Base-by-base conservation (phyloP, 2,888 invertebrate species). In the Melieria omissa region DNA sequence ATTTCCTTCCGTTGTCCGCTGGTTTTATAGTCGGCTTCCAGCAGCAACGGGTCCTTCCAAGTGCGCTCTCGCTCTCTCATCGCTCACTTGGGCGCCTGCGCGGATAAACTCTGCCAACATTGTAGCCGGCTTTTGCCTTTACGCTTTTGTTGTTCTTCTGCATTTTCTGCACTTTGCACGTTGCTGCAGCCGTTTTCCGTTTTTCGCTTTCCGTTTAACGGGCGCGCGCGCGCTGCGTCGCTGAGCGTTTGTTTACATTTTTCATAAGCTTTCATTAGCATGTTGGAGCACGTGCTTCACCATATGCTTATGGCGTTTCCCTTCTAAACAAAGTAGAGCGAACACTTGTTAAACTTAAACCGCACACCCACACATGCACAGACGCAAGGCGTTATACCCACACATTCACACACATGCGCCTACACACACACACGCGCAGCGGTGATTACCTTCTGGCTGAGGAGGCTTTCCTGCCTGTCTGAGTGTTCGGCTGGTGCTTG, bases 71-170 rank as follows among this genome's bases (percentile, higher is more conserved):
- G 42, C 42, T 5, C 12, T 54, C 9, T 44, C 12, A 5, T 14
- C 44, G 63, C 41, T 63, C 41, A 10, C 52, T 58, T 74, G 71
- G 10, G 68, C 63, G 72, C 66, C 75, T 76, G 78, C 63, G 75
- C 73, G 73, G 64, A 71, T 66, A 68, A 67, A 63, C 58, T 12
- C n/a, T 58, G 16, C 42, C 70, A 65, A 29, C 44, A 58, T 66
- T 45, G 12, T 63, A 62, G 62, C 62, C 65, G 71, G 71, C 71
- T 66, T 62, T 70, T 61, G 14, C 5, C 12, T 12, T 70, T 42
- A 46, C 65, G 6, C 55, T 4, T 29, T 65, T 5, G 8, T 16
- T 54, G 46, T 55, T 41, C 12, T 65, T 45, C 9, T 45, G 47
- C 49, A 29, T 5, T 55, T 52, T 44, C 55, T 29, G 6, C 55